Evolutionary conservation across 1,140 invertebrate genomes (phyloP).

Genomic region (Latrodectus geometricus): DNA sequence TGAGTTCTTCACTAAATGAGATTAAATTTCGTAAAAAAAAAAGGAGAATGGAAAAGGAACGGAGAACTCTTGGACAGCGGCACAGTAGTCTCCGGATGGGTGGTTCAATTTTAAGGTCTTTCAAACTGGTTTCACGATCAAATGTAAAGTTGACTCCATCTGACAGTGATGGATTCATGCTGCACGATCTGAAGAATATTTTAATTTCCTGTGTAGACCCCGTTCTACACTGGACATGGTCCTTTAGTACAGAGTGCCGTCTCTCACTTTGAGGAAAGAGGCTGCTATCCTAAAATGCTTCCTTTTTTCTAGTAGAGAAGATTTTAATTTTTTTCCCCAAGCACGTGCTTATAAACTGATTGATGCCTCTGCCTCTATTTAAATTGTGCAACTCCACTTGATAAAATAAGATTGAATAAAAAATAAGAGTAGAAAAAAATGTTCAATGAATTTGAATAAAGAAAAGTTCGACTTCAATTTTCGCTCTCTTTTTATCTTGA

Average conservation of each 20-base stretch:
- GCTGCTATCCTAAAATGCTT: neutral
- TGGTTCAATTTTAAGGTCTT: constrained; percentile 33
- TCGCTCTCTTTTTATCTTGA: no score
- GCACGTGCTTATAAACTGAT: neutral
- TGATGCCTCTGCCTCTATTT: constrained; percentile 5
- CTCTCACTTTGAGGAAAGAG: neutral
- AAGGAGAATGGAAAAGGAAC: neutral
- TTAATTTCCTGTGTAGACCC: constrained; percentile 57
- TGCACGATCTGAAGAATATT: constrained; percentile 55
- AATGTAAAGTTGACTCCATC: constrained; percentile 41
- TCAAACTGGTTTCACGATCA: constrained; percentile 37
- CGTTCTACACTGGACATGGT: constrained; percentile 47
- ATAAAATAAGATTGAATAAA: neutral
- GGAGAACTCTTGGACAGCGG: neutral
- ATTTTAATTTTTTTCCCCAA: neutral
- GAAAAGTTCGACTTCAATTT: no score
- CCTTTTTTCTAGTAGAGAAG: neutral
- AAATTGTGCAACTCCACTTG: neutral
- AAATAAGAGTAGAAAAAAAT: neutral
- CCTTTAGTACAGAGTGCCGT: neutral
- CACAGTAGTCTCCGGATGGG: neutral
- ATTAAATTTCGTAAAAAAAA: neutral
- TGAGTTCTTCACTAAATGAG: constrained; percentile 33
- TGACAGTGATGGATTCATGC: constrained; percentile 57
- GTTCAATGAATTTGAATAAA: neutral